Conservation (phyloP, 30 jellyfish, hydroid and myxozoan genomes). For the Cassiopea xamachana region DNA sequence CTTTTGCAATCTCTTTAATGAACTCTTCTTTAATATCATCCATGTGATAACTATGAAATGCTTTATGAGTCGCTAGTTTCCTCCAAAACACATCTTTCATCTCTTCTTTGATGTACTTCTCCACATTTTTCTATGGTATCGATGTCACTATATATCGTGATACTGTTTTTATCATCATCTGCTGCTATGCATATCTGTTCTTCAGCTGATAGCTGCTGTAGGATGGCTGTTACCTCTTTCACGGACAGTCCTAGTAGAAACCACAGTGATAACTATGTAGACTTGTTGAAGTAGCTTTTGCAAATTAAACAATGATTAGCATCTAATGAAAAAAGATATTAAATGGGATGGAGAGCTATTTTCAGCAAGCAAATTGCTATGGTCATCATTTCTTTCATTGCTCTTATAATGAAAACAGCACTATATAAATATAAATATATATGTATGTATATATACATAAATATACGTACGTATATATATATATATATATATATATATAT, state of each 20-base stretch:
- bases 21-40: constrained; percentile 52
- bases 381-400: too few relatives aligned
- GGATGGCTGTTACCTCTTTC: constrained; percentile 41
- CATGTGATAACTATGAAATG: constrained; percentile 81
- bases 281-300: too few relatives aligned
- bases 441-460: too few relatives aligned
- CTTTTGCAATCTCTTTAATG: constrained; percentile 25
- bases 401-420: too few relatives aligned
- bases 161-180: constrained; percentile 52
- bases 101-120: constrained; percentile 24
- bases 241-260: constrained; percentile 44
- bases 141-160: constrained; percentile 62
- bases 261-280: too few relatives aligned
- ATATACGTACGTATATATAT: too few relatives aligned
- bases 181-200: constrained; percentile 73
- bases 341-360: too few relatives aligned
- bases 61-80: constrained; percentile 65
- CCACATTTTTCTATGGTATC: constrained; percentile 58
- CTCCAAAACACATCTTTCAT: constrained; percentile 60
- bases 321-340: too few relatives aligned
- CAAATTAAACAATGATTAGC: too few relatives aligned
- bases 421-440: too few relatives aligned
- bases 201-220: constrained; percentile 19
- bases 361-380: too few relatives aligned
- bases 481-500: too few relatives aligned